These are phyloP conservation scores for Macrocentrus cingulum DNA, from an alignment of 1,140 invertebrate genomes.

Conservation along the genomic window DNA sequence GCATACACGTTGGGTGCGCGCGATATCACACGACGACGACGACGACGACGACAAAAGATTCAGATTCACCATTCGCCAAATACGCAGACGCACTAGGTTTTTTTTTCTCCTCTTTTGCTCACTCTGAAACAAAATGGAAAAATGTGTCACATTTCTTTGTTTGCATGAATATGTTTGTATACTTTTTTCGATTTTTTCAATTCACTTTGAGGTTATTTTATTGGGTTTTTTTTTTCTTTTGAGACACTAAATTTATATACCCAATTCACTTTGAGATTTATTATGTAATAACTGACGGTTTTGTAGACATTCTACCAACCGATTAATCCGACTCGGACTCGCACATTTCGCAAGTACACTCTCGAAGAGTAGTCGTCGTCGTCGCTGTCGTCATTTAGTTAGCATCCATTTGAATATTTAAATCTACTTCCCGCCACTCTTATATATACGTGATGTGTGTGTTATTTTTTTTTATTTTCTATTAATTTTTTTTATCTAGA, in stretches of 20 bases:
- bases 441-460: no score
- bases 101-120: slow-evolving; percentile 4
- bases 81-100: slow-evolving; percentile 13
- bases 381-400: no score
- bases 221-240: neutral
- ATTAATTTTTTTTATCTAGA: no score
- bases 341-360: no score
- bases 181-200: neutral
- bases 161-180: neutral
- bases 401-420: no score
- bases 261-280: neutral
- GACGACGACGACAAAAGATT: no score
- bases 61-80: neutral
- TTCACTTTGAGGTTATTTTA: neutral
- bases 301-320: slow-evolving; percentile 7
- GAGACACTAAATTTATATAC: no score
- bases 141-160: slow-evolving; percentile 2
- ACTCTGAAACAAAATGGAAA: no score
- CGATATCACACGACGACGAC: slow-evolving; percentile 12
- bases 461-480: no score
- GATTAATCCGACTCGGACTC: no score
- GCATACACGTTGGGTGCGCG: slow-evolving; percentile 26
- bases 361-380: no score
- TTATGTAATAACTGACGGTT: slow-evolving; percentile 1
- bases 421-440: no score